These are phyloP conservation scores for Hybos culiciformis DNA, from an alignment of 2,888 invertebrate genomes.

Conservation along the genomic window DNA sequence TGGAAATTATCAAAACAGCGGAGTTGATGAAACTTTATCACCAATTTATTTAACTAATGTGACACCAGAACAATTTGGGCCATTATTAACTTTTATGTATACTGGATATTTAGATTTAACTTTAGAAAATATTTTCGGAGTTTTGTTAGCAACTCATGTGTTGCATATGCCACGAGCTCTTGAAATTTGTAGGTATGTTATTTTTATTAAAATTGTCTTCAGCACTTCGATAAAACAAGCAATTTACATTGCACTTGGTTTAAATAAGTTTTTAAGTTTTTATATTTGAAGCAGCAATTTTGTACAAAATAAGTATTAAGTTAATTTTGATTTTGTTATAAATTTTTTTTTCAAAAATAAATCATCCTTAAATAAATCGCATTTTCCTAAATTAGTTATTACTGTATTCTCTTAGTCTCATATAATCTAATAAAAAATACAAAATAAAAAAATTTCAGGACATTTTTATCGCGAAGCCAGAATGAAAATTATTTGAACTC, in stretches of 20 bases:
- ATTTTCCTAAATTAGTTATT: too few relatives aligned
- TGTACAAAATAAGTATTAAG: not conserved
- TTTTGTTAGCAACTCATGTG: slow-evolving; percentile 55
- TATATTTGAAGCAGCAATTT: not conserved
- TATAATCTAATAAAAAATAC: not conserved
- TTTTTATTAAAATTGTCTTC: not conserved
- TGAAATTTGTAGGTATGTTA: slow-evolving; percentile 44
- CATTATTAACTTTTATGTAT: slow-evolving; percentile 59
- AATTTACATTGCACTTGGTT: not conserved
- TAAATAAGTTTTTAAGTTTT: not conserved
- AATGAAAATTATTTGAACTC: slow-evolving; percentile 28
- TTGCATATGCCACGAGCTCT: slow-evolving; percentile 60
- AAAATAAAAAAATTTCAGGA: slow-evolving; percentile 25
- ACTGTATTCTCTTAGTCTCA: too few relatives aligned
- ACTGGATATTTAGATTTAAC: slow-evolving; percentile 57
- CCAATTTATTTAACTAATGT: slow-evolving; percentile 42
- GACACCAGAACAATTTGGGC: slow-evolving; percentile 48
- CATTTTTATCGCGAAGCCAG: slow-evolving; percentile 44
- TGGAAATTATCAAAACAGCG: slow-evolving; percentile 10
- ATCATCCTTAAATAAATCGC: not conserved
- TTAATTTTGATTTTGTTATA: too few relatives aligned
- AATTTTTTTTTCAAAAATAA: slow-evolving; percentile 1
- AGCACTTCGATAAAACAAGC: not conserved
- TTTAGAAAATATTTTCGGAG: slow-evolving; percentile 55
- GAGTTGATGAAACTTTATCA: slow-evolving; percentile 18